Evolutionary conservation across 2,888 invertebrate genomes (phyloP).

Genomic region (Aphrophora alni): DNA sequence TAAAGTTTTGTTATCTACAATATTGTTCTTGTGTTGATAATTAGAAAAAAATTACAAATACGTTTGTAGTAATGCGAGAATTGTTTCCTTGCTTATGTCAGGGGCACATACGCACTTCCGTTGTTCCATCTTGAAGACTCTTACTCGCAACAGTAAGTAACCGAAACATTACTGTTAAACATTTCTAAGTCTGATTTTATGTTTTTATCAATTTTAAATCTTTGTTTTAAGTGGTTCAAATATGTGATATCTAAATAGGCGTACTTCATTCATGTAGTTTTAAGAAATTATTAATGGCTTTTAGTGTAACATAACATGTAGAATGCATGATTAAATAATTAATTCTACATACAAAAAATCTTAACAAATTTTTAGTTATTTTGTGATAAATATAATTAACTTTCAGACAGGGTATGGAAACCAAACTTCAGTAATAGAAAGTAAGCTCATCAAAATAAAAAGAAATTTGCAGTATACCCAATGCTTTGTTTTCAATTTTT

Average conservation of each 20-base stretch:
- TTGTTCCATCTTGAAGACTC: constrained; percentile 47
- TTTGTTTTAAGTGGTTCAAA: neutral
- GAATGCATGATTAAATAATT: neutral
- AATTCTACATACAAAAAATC: no score
- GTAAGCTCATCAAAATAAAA: no score
- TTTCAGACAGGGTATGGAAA: no score
- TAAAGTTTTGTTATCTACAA: neutral
- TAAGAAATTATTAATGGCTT: neutral
- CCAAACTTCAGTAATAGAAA: no score
- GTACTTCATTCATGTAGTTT: neutral
- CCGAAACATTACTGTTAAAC: constrained; percentile 15
- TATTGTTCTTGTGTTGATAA: neutral
- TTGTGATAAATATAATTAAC: no score
- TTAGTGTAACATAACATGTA: neutral
- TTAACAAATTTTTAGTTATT: no score
- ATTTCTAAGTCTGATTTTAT: neutral
- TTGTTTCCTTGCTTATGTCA: constrained; percentile 41
- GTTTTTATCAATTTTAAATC: neutral
- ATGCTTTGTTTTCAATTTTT: no score
- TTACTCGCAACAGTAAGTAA: constrained; percentile 51
- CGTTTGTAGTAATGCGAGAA: neutral
- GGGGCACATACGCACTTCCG: constrained; percentile 49
- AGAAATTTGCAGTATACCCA: no score
- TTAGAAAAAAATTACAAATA: neutral
- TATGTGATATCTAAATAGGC: no score